These are phyloP conservation scores for Anguilla pacifica DNA, from an alignment of 2,797 vertebrate genomes.

Conservation along the genomic window DNA sequence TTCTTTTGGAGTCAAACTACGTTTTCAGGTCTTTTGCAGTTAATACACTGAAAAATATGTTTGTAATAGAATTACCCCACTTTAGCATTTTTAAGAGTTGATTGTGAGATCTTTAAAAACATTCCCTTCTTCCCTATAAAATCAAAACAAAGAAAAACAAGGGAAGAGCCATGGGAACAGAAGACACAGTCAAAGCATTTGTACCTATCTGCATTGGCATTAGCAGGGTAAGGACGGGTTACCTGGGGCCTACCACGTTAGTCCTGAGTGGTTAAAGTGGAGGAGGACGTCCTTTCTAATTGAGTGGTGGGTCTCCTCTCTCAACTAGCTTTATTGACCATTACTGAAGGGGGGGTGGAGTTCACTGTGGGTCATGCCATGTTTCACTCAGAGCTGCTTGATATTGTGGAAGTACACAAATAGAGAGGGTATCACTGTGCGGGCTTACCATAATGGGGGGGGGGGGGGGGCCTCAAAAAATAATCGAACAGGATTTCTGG, in stretches of 20 bases:
- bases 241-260: background rate
- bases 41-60: background rate
- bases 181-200: background rate
- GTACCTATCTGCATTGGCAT: background rate
- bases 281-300: background rate
- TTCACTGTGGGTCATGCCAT: constrained; percentile 41
- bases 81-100: background rate
- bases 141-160: background rate
- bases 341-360: constrained; percentile 42
- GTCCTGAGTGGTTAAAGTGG: background rate
- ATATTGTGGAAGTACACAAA: constrained; percentile 50
- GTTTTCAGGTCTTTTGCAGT: background rate
- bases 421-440: constrained; percentile 45
- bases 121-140: background rate
- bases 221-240: background rate
- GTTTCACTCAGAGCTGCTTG: constrained; percentile 43
- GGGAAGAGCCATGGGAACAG: background rate
- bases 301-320: constrained; percentile 19
- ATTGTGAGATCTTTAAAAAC: background rate
- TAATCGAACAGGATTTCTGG: too few relatives aligned
- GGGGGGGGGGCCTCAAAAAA: too few relatives aligned
- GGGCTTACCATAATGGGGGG: background rate
- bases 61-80: background rate
- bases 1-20: background rate
- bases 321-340: constrained; percentile 45